Evolutionary conservation across 2,888 invertebrate genomes (phyloP).

Genomic region (Tenthredo mesomela): DNA sequence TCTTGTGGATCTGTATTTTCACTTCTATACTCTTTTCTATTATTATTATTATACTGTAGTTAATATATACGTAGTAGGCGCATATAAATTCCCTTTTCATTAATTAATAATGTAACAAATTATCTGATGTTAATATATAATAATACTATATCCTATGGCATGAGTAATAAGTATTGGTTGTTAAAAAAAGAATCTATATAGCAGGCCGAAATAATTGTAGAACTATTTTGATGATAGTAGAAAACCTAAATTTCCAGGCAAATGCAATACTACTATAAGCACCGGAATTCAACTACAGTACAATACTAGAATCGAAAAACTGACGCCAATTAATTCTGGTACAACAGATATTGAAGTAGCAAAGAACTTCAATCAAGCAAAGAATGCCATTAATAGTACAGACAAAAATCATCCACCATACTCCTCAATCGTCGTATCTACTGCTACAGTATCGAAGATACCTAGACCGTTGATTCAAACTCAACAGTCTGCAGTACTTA

Average conservation of each 20-base stretch:
- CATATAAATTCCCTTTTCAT: not conserved
- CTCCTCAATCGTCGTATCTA: slow-evolving; percentile 5
- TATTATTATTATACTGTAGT: not conserved
- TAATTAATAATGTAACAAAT: slow-evolving; percentile 3
- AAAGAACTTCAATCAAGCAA: not conserved
- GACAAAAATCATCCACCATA: not conserved
- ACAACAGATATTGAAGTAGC: not conserved
- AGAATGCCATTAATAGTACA: not conserved
- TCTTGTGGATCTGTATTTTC: slow-evolving; percentile 18
- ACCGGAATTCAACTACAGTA: slow-evolving; percentile 57
- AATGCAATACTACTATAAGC: slow-evolving; percentile 54
- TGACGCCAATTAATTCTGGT: not conserved
- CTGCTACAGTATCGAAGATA: slow-evolving; percentile 32
- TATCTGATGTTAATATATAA: not conserved
- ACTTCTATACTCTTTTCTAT: not conserved
- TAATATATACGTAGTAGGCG: not conserved
- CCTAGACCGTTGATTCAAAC: slow-evolving; percentile 46
- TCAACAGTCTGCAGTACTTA: slow-evolving; percentile 62
- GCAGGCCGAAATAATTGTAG: not conserved
- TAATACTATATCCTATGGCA: too few relatives aligned
- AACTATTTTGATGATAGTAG: not conserved
- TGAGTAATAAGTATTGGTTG: not conserved
- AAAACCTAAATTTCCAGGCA: slow-evolving; percentile 53
- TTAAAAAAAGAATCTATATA: too few relatives aligned
- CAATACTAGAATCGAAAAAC: slow-evolving; percentile 39